Evolutionary conservation across 2,113 vertebrate species (phyloP).

Genomic region (Naja naja): DNA sequence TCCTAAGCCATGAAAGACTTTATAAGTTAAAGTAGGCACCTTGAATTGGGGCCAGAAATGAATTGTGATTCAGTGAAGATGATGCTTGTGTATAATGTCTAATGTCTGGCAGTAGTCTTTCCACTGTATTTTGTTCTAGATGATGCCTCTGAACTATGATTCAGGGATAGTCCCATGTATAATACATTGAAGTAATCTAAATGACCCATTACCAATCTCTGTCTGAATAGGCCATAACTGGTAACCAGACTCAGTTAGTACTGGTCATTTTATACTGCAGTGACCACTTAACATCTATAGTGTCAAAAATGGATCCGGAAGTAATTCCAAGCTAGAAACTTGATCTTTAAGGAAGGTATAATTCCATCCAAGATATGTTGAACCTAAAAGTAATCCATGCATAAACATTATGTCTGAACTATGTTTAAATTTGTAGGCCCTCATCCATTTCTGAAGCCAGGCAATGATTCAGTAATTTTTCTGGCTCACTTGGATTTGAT

Average conservation of each 20-base stretch:
- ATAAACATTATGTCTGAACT: background rate
- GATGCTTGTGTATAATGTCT: background rate
- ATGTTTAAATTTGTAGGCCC: background rate
- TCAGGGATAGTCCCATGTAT: background rate
- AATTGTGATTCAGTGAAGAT: background rate
- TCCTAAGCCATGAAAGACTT: background rate
- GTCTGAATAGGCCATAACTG: background rate
- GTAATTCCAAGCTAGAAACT: background rate
- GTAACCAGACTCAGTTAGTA: background rate
- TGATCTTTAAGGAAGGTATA: background rate
- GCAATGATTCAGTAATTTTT: background rate
- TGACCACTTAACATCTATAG: background rate
- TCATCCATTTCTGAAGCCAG: background rate
- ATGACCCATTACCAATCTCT: background rate
- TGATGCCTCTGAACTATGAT: background rate
- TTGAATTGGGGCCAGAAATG: background rate
- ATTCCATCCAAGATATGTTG: background rate
- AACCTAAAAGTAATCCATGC: background rate
- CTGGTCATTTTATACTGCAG: background rate
- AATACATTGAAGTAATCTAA: background rate
- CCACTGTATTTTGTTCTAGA: background rate
- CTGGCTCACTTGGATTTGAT: background rate
- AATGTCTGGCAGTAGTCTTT: background rate
- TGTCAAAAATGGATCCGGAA: background rate
- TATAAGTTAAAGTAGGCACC: background rate